Evolutionary conservation across 2,113 vertebrate species (phyloP).

Genomic region (Scytalopus superciliaris): DNA sequence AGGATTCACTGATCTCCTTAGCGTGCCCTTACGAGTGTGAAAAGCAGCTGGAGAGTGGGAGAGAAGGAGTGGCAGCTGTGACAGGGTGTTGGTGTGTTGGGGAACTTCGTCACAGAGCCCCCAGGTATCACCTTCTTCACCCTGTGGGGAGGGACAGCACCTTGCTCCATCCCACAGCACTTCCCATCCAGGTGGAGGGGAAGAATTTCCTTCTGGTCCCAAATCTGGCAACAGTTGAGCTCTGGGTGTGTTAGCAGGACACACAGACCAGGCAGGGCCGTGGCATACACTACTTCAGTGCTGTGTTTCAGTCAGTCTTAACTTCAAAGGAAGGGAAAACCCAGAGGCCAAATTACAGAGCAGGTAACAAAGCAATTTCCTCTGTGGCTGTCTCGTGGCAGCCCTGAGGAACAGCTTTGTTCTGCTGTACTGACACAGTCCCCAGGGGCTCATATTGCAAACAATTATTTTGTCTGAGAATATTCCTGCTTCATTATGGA

Average conservation of each 20-base stretch:
- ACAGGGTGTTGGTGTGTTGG: rapidly evolving
- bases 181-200: background rate
- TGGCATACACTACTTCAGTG: background rate
- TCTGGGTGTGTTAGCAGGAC: background rate
- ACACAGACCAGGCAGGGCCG: rapidly evolving
- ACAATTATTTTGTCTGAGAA: background rate
- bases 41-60: background rate
- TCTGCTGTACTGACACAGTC: background rate
- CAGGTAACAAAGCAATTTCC: background rate
- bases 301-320: background rate
- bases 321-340: background rate
- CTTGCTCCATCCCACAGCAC: background rate
- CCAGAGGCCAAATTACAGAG: background rate
- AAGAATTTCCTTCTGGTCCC: background rate
- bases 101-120: background rate
- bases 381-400: background rate
- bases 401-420: background rate
- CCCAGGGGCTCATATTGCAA: background rate
- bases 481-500: background rate
- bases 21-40: background rate
- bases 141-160: background rate
- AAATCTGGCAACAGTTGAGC: background rate
- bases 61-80: background rate
- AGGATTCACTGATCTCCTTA: background rate
- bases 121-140: background rate